Percentiles rank a stretch among this genome's conserved stretches.
phyloP scores from a whole-genome alignment of 2,113 vertebrate species.

The Phyllostomus hastatus region DNA sequence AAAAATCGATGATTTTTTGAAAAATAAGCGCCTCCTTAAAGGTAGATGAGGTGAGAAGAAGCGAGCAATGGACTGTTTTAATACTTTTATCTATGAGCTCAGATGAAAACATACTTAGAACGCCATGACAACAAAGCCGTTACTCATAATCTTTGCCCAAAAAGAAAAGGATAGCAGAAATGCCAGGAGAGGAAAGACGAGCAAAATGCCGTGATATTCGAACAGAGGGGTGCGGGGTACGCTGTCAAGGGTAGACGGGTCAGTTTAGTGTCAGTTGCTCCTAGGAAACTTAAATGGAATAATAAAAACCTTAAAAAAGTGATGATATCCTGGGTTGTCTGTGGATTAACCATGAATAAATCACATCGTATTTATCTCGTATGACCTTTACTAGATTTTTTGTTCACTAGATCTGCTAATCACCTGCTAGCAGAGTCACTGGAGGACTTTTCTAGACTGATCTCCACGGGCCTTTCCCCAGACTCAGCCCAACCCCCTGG shows the following conservation, averaged over 20 bases:
- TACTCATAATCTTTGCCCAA: background rate
- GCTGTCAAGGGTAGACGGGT: background rate
- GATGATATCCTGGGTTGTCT: background rate
- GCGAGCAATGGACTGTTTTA: background rate
- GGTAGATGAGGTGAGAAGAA: background rate
- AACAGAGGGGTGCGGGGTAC: rapidly evolving
- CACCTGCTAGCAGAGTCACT: too few species aligned
- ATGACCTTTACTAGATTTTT: background rate
- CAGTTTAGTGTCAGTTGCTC: background rate
- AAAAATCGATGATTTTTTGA: background rate
- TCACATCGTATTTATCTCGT: background rate
- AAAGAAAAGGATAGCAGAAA: background rate
- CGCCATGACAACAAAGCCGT: background rate
- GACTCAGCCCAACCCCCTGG: rapidly evolving
- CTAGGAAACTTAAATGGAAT: background rate
- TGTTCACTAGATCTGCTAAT: background rate
- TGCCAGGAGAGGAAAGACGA: background rate
- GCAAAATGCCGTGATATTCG: background rate
- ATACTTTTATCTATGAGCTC: background rate
- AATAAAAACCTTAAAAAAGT: background rate
- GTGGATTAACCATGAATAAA: background rate
- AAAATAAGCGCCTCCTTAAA: background rate
- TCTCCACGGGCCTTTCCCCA: background rate
- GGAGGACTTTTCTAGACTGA: background rate
- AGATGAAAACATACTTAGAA: background rate